Base-by-base conservation (phyloP, 2,797 vertebrate species). In the Zenarchopterus dispar region DNA sequence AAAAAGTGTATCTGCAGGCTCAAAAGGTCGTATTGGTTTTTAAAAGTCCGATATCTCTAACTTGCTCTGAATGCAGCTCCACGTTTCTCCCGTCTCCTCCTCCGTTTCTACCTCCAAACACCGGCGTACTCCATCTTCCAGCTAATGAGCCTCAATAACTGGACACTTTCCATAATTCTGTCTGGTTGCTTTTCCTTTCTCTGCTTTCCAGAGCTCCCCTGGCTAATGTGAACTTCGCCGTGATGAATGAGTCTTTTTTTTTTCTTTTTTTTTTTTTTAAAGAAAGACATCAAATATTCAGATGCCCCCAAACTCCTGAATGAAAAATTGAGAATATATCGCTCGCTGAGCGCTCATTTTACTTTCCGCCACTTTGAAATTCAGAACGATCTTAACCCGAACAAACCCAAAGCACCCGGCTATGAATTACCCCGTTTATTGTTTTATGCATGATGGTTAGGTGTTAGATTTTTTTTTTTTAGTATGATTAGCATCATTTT, bases 261-360 rank as follows among this genome's bases (percentile, higher is more conserved):
- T 28, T 28, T n/a, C n/a, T 67, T 26, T 66, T 41, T 21, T 68
- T 28, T 28, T 7, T 28, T 28, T 28, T 28, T 28, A 28, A 39
- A 81, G 80, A 84, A 81, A 83, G 53, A 56, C 33, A 91, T 93
- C 68, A 92, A 92, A 92, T 88, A 92, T 92, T 91, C 71, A 93
- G 90, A 76, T 66, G 55, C 73, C 74, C 73, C 57, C 54, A 63
- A 83, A 84, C 78, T 81, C 49, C 77, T 65, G 72, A 74, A 84
- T 83, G 87, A 89, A 85, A 84, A 88, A 89, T 69, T 22, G 57
- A 77, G 77, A 82, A 53, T 76, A 65, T 67, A 87, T 89, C 70
- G 70, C 77, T 81, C 39, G 39, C 43, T 7, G 48, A 66, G 65
- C 28, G 56, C 56, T 81, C 61, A 24, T 84, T 86, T 77, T 64